Evolutionary conservation across 1,140 invertebrate genomes (phyloP), one percentile per base, ranked within the genome.

Genomic region (Aphis craccivora): DNA sequence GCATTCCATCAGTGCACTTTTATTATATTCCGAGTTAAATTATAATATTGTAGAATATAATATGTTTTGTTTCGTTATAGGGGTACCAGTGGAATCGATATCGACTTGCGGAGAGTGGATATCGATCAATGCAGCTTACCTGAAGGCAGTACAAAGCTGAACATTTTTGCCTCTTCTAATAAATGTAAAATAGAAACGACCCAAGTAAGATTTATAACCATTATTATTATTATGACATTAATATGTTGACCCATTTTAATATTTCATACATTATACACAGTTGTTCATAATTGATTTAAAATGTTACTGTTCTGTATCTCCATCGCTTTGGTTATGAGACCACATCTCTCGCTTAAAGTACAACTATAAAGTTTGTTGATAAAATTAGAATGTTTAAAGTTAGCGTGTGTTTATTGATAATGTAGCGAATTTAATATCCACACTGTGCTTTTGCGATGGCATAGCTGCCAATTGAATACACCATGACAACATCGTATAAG

Each of bases 81-180:
- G 95, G 98, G 98, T 0, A 99, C 98, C 11, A 99, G 98, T 95
- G 98, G 98, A 35, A 99, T 99, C 93, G 98, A 99, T 95, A 99
- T 99, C 91, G 98, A 99, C 95, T 96, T 99, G 45, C 96, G 98
- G 93, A 96, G 98, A 94, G 98, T 99, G 25, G 98, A 99, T 95
- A 99, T 99, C 94, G 98, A 99, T 96, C 98, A 99, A 95, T 99
- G 98, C 95, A 98, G 98, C 6, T 95, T 98, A 93, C 96, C 96
- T 37, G 95, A 96, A 0, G 98, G 97, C 93, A 97, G 97, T 76
- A 97, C 96, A 3, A 97, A 98, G 94, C 96, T 98, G 23, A 99
- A 99, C 95, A 99, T 99, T 88, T 99, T 99, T 95, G 98, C 98
- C 14, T 98, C 97, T 1, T 99, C 98, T 0, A 97, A 99, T 95